These are phyloP conservation scores for Brachyalestes nurse DNA, from an alignment of 2,797 vertebrate genomes.

Conservation along the genomic window DNA sequence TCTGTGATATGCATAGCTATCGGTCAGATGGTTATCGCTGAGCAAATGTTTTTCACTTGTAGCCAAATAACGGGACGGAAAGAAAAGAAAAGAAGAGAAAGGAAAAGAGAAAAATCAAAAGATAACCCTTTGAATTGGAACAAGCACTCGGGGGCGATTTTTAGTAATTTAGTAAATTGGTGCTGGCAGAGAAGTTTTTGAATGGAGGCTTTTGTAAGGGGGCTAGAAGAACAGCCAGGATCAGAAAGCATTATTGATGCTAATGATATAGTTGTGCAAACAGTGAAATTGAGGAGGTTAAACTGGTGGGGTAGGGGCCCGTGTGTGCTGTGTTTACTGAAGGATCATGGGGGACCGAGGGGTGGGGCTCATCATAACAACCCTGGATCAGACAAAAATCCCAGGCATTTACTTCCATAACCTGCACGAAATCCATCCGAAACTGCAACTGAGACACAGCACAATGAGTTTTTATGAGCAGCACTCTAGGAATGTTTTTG, in stretches of 20 bases:
- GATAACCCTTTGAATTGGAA: constrained; percentile 53
- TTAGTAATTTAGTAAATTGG: constrained; percentile 61
- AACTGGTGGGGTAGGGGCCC: constrained; percentile 64
- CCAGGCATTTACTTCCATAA: constrained; percentile 61
- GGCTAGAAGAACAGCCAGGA: constrained; percentile 56
- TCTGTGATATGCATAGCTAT: constrained; percentile 49
- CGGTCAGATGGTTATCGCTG: constrained; percentile 62
- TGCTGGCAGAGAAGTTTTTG: constrained; percentile 51
- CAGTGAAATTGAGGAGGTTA: constrained; percentile 70
- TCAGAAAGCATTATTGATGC: constrained; percentile 66
- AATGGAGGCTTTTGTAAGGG: constrained; percentile 58
- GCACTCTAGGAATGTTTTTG: constrained; percentile 6
- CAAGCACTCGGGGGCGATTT: constrained; percentile 56
- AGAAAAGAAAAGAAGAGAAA: constrained; percentile 31
- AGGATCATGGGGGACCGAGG: constrained; percentile 65
- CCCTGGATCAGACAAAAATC: constrained; percentile 64
- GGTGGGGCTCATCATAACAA: constrained; percentile 72
- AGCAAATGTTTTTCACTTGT: constrained; percentile 59
- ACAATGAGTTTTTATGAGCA: constrained; percentile 15
- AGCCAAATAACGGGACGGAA: constrained; percentile 45
- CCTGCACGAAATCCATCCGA: constrained; percentile 54
- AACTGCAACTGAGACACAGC: constrained; percentile 27
- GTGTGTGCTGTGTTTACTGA: constrained; percentile 72
- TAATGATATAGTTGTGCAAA: constrained; percentile 72
- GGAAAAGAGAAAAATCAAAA: constrained; percentile 33